phyloP scores from a whole-genome alignment of 2,888 invertebrate genomes.

The Odontothrips loti region DNA sequence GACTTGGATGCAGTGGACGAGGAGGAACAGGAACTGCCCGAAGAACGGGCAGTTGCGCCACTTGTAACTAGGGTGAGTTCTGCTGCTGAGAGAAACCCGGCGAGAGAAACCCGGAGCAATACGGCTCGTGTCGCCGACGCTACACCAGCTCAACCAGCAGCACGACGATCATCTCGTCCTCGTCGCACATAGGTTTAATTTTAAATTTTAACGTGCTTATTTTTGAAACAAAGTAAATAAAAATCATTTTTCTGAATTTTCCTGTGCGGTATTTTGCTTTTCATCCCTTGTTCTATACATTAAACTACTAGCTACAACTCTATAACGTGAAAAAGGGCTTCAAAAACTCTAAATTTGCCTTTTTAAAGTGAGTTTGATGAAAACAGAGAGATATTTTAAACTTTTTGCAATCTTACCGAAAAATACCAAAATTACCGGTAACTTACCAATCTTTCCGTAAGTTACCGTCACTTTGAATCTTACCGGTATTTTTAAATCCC shows the following conservation, averaged over 20 bases:
- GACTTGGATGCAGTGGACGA: background rate
- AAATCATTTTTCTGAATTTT: background rate
- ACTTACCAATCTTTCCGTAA: background rate
- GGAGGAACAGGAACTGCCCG: background rate
- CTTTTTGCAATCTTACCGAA: background rate
- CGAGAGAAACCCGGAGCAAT: background rate
- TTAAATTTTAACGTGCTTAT: no score
- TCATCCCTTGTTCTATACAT: background rate
- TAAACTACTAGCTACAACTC: background rate
- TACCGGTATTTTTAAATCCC: conserved; percentile 1
- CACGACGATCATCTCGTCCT: no score
- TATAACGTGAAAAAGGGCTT: background rate
- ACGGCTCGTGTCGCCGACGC: no score
- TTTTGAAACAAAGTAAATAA: background rate
- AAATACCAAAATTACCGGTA: background rate
- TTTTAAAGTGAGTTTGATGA: background rate
- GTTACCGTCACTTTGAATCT: conserved; percentile 1
- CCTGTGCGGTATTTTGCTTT: background rate
- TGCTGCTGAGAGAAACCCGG: background rate
- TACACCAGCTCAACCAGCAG: no score
- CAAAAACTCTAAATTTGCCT: background rate
- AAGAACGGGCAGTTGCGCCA: background rate
- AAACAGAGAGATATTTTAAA: background rate
- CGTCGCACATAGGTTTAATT: no score
- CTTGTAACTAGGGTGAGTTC: background rate